phyloP scores from a whole-genome alignment of 1,140 invertebrate species.

The Drosophila pectinifera region DNA sequence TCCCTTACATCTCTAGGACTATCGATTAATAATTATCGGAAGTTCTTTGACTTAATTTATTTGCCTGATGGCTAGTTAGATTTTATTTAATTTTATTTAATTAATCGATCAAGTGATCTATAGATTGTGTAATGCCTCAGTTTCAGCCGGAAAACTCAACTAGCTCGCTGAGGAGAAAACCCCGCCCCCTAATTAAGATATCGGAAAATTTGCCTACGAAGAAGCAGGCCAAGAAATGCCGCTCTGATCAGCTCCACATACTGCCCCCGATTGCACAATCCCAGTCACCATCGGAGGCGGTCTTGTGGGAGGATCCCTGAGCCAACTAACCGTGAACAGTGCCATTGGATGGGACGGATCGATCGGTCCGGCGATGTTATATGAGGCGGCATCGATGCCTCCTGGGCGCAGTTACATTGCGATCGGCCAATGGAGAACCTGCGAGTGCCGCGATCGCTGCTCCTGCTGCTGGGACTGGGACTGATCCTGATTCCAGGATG shows the following conservation, averaged over 20 bases:
- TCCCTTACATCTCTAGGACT: too few relatives aligned
- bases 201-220: slow-evolving; percentile 20
- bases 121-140: slow-evolving; percentile 6
- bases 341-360: slow-evolving; percentile 2
- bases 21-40: too few relatives aligned
- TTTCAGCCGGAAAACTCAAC: slow-evolving; percentile 6
- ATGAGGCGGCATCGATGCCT: slow-evolving; percentile 38
- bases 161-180: not conserved
- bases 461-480: slow-evolving; percentile 9
- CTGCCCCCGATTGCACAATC: slow-evolving; percentile 17
- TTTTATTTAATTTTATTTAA: too few relatives aligned
- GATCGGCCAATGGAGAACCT: slow-evolving; percentile 24
- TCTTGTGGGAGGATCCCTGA: slow-evolving; percentile 15
- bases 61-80: too few relatives aligned
- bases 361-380: slow-evolving; percentile 27
- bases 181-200: slow-evolving; percentile 17
- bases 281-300: slow-evolving; percentile 6
- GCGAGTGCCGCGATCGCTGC: slow-evolving; percentile 17
- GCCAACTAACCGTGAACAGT: slow-evolving; percentile 55
- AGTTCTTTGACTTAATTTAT: too few relatives aligned
- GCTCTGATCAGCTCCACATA: slow-evolving; percentile 19
- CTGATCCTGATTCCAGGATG: slow-evolving; percentile 11
- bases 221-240: slow-evolving; percentile 10
- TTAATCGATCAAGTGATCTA: too few relatives aligned
- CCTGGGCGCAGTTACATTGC: slow-evolving; percentile 52